phyloP scores from a whole-genome alignment of 2,797 vertebrate species.

The Falco concolor region DNA sequence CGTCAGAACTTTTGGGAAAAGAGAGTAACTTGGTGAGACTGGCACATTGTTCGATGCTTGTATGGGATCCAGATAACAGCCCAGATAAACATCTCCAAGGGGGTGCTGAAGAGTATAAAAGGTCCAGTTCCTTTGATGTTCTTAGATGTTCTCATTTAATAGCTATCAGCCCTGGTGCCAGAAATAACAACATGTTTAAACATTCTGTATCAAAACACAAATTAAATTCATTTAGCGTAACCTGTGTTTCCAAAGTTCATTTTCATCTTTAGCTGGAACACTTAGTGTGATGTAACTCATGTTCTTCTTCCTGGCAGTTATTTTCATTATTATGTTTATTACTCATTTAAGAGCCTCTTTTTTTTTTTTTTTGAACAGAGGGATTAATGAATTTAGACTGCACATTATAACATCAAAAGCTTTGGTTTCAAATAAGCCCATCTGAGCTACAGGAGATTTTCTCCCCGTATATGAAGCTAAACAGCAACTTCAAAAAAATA shows the following conservation, averaged over 20 bases:
- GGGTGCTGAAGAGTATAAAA: slow-evolving; percentile 73
- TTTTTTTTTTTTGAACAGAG: not conserved
- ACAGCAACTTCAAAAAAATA: slow-evolving; percentile 64
- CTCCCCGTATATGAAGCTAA: slow-evolving; percentile 48
- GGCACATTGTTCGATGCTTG: slow-evolving; percentile 73
- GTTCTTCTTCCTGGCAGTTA: slow-evolving; percentile 57
- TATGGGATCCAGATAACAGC: slow-evolving; percentile 78
- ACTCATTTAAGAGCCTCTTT: slow-evolving; percentile 55
- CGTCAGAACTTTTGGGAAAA: slow-evolving; percentile 66
- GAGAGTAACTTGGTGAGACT: slow-evolving; percentile 73
- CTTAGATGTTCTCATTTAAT: slow-evolving; percentile 75
- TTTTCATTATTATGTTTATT: slow-evolving; percentile 72
- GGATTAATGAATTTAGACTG: slow-evolving; percentile 68
- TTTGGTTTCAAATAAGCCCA: slow-evolving; percentile 60
- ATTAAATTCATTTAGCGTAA: slow-evolving; percentile 52
- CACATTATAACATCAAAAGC: slow-evolving; percentile 70
- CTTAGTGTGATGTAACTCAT: slow-evolving; percentile 59
- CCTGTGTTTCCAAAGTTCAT: slow-evolving; percentile 60
- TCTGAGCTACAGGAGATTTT: slow-evolving; percentile 63
- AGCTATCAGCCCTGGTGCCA: slow-evolving; percentile 75
- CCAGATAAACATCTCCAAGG: slow-evolving; percentile 80
- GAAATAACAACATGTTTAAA: slow-evolving; percentile 79
- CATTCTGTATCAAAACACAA: slow-evolving; percentile 72
- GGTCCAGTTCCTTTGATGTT: slow-evolving; percentile 78
- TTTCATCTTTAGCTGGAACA: slow-evolving; percentile 57